Evolutionary conservation across 2,113 vertebrate species (phyloP).

Genomic region (Felis chaus): DNA sequence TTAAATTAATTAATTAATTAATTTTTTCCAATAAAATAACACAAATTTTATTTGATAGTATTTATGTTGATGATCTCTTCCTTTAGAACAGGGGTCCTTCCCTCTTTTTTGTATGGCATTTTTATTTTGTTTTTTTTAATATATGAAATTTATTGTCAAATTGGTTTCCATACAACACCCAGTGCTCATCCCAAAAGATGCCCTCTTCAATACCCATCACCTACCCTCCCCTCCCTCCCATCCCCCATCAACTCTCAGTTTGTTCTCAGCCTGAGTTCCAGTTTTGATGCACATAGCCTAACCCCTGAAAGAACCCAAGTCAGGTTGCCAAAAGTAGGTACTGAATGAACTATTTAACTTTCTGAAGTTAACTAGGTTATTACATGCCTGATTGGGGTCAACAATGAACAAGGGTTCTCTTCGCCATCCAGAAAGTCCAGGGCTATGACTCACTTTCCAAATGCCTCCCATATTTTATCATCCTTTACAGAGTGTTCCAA

Average conservation of each 20-base stretch:
- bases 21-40: not conserved
- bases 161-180: too few species aligned
- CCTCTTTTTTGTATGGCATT: not conserved
- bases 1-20: too few species aligned
- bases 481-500: not conserved
- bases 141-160: too few species aligned
- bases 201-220: too few species aligned
- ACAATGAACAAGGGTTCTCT: not conserved
- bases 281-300: not conserved
- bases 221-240: too few species aligned
- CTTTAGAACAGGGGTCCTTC: not conserved
- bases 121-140: too few species aligned
- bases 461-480: not conserved
- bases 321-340: too few species aligned
- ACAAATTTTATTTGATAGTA: not conserved
- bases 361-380: not conserved
- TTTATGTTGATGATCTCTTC: not conserved
- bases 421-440: not conserved
- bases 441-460: not conserved
- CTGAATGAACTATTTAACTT: not conserved
- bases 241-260: too few species aligned
- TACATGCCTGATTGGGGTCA: not conserved
- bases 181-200: too few species aligned
- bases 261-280: too few species aligned
- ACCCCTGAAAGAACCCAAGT: not conserved